Percentiles rank a stretch among this genome's conserved stretches.
These are phyloP conservation scores for Brachionus asplanchnoidis DNA, from an alignment of 1,140 invertebrate genomes.

Conservation along the genomic window DNA sequence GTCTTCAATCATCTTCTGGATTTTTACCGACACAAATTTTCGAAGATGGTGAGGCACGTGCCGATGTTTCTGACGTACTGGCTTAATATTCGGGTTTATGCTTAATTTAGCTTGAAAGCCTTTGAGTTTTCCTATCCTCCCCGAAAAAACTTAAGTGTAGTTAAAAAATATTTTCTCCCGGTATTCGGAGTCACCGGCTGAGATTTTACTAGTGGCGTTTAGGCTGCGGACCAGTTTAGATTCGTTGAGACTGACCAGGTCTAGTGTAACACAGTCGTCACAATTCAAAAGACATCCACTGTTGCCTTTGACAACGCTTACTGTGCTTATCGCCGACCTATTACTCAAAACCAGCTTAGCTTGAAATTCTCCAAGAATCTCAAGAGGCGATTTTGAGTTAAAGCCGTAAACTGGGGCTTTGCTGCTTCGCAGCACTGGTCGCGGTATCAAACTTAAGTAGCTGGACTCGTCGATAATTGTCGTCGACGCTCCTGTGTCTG, in stretches of 20 bases:
- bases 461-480: background rate
- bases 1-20: background rate
- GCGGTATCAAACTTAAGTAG: background rate
- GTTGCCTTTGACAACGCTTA: background rate
- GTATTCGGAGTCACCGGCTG: background rate
- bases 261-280: background rate
- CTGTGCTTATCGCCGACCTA: background rate
- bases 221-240: background rate
- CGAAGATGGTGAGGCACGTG: background rate
- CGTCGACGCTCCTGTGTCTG: background rate
- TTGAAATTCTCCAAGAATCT: background rate
- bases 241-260: background rate
- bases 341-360: background rate
- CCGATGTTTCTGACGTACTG: background rate
- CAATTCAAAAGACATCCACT: background rate
- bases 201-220: background rate
- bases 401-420: background rate
- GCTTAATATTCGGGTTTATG: background rate
- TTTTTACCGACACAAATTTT: background rate
- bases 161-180: background rate
- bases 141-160: background rate
- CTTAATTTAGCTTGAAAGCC: background rate
- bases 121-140: background rate
- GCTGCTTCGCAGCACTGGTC: background rate
- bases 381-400: background rate